Conservation (phyloP, 1,140 invertebrate species). For the Drosophila sproati region DNA sequence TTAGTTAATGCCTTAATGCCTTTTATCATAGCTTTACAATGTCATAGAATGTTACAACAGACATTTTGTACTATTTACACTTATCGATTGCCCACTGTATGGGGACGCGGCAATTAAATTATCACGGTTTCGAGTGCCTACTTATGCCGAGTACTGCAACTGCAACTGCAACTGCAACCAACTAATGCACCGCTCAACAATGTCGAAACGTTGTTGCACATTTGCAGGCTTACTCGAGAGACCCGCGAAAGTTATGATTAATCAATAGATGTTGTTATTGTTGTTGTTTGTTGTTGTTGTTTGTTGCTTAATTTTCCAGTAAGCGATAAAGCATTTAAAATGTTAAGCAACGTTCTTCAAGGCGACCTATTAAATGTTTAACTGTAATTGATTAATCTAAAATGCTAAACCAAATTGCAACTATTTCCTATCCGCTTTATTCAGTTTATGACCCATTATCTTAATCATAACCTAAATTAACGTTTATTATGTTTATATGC, state of each 20-base stretch:
- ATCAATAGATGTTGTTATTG: neutral
- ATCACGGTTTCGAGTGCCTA: conserved; percentile 31
- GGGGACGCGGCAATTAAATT: conserved; percentile 26
- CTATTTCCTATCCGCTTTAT: too few relatives aligned
- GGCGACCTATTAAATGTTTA: too few relatives aligned
- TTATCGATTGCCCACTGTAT: conserved; percentile 26
- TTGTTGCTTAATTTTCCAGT: too few relatives aligned
- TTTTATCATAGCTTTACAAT: too few relatives aligned
- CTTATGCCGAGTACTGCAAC: conserved; percentile 20
- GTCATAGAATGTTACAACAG: too few relatives aligned
- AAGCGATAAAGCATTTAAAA: too few relatives aligned
- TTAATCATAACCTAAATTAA: neutral
- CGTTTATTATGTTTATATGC: neutral
- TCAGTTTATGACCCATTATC: neutral
- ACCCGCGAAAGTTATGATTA: conserved; percentile 12
- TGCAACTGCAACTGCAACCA: conserved; percentile 12
- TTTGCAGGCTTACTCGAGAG: conserved; percentile 10
- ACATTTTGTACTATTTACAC: neutral
- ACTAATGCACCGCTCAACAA: conserved; percentile 5
- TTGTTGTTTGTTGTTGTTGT: neutral
- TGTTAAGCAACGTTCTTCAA: too few relatives aligned
- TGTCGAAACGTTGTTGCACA: conserved; percentile 15
- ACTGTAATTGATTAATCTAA: too few relatives aligned
- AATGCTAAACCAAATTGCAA: too few relatives aligned
- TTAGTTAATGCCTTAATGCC: too few relatives aligned